Evolutionary conservation across 1,140 invertebrate species (phyloP).

Genomic region (Drosophila littoralis): DNA sequence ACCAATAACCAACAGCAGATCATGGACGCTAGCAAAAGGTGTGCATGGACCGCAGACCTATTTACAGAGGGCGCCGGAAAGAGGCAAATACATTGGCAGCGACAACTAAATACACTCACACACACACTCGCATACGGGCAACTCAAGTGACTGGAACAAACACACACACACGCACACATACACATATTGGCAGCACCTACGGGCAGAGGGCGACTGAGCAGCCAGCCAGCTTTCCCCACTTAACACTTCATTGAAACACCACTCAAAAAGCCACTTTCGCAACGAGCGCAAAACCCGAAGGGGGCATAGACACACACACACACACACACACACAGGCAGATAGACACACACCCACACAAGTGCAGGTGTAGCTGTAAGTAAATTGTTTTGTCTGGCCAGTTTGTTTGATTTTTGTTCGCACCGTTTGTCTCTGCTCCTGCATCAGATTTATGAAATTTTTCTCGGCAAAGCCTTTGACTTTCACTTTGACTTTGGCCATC

Average conservation of each 20-base stretch:
- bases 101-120: constrained; percentile 66
- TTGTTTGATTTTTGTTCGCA: constrained; percentile 31
- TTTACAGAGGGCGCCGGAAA: constrained; percentile 51
- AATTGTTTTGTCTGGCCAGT: constrained; percentile 48
- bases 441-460: neutral
- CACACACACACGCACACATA: constrained; percentile 32
- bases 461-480: constrained; percentile 43
- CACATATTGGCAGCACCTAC: neutral
- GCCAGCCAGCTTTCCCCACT: constrained; percentile 70
- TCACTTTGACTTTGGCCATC: constrained; percentile 45
- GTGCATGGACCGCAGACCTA: constrained; percentile 64
- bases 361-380: constrained; percentile 20
- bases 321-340: constrained; percentile 6
- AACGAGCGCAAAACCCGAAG: constrained; percentile 49
- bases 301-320: constrained; percentile 16
- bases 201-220: constrained; percentile 31
- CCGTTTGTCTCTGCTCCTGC: constrained; percentile 15
- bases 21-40: constrained; percentile 58
- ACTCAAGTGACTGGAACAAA: constrained; percentile 52
- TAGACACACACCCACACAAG: neutral
- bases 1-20: constrained; percentile 15
- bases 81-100: constrained; percentile 37
- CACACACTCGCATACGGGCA: constrained; percentile 1
- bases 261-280: constrained; percentile 74
- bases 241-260: constrained; percentile 84